Base-by-base conservation (phyloP, 2,888 invertebrate species). In the Dasypogon diadema region DNA sequence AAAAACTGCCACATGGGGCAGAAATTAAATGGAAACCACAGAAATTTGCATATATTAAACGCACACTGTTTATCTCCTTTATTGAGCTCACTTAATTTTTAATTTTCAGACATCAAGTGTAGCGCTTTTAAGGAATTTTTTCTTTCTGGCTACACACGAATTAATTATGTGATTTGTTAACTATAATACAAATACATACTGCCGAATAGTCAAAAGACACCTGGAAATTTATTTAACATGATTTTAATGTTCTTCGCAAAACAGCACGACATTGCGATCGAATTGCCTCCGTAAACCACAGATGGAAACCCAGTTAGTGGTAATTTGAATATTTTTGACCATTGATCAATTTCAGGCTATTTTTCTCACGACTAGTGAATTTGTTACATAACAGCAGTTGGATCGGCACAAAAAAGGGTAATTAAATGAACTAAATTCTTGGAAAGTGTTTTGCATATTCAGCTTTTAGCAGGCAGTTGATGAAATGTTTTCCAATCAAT, bases 41-140 rank as follows among this genome's bases (percentile, higher is more conserved):
- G 46, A 65, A 24, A 65, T 65, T 65, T 65, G 24, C 65, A 65
- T 65, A 65, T 46, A 65, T 65, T 65, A 65, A 65, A 16, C 46
- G 48, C 22, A 65, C 22, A 48, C 24, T 14, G 48, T 65, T 22
- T 65, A 22, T 42, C 24, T 37, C n/a, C 46, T 42, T 22, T 65
- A n/a, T 46, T 46, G 21, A 42, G 12, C 42, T 42, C 12, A 42
- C 42, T 6, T 12, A n/a, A 42, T 12, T 42, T 12, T 42, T 42
- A 42, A 42, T 12, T 42, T 42, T 42, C 42, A n/a, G 42, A 12
- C 42, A 6, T 42, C 42, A 42, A 30, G 6, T 42, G 42, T 42
- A 42, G 42, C 10, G n/a, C n/a, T 3, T 42, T n/a, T 12, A 42
- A 42, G 10, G n/a, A 42, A 3, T 12, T 42, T 6, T 12, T 42